Evolutionary conservation across 2,113 vertebrate species (phyloP), one percentile per base, ranked within the genome.

Genomic region (Austrofundulus limnaeus): DNA sequence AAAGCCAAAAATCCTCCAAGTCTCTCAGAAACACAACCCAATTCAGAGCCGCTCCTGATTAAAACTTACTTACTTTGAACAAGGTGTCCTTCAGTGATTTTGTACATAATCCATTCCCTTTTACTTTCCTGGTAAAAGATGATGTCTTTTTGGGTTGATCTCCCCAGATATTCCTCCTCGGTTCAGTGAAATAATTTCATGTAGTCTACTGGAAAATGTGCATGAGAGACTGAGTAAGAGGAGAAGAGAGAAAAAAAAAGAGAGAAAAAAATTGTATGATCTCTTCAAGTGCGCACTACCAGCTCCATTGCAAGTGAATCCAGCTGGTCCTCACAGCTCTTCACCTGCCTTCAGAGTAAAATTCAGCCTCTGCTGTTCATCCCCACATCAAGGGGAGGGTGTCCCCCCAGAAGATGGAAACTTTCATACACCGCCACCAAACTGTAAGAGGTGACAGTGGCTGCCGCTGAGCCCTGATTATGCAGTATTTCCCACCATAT

Each of bases 341-440:
- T 64, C 73, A 66, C 60, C 70, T 70, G 75, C 78, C 78, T 80
- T 64, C 79, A 66, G 80, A 74, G 70, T 70, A 54, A 73, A 79
- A 82, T 76, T 85, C 80, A 82, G 76, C 78, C 78, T 81, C 82
- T 56, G 52, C 78, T 76, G 65, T 37, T 85, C 74, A 78, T 69
- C 81, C 81, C 70, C 65, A 72, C 75, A 66, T 67, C 61, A 63
- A 70, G 58, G 75, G 64, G 68, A 75, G 72, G 67, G 51, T 69
- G 62, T 46, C 64, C 75, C 78, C 78, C 77, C 82, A 10, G 38
- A 34, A 23, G 75, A 46, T 73, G 75, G 69, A 87, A 90, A 90
- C 84, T 89, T 89, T 89, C 81, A 71, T 73, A 60, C 72, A 72
- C 77, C 85, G 69, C 60, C 64, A 53, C 48, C 47, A 72, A 71